These are phyloP conservation scores for Hylaeus anthracinus DNA, from an alignment of 1,140 invertebrate species.

Conservation along the genomic window DNA sequence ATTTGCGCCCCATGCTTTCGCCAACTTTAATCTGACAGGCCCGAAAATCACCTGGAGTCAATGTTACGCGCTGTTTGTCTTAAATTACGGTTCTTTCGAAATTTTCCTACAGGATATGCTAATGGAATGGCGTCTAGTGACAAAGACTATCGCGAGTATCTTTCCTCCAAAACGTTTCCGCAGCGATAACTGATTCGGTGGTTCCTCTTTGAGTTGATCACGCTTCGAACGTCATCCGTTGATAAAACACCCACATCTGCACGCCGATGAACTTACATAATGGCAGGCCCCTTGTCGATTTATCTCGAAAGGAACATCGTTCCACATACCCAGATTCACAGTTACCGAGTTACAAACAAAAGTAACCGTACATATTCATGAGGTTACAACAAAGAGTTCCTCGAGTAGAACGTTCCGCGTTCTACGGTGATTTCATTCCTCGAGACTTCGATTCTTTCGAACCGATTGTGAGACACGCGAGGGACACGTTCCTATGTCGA, in stretches of 20 bases:
- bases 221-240: not conserved
- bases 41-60: constrained; percentile 8
- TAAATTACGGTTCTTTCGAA: not conserved
- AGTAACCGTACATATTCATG: constrained; percentile 58
- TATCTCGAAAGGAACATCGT: constrained; percentile 52
- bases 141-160: not conserved
- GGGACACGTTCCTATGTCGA: not conserved
- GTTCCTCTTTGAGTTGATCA: not conserved
- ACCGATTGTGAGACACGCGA: not conserved
- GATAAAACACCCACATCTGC: constrained; percentile 21
- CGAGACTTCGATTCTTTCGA: not conserved
- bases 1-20: not conserved
- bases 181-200: not conserved
- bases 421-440: constrained; percentile 30
- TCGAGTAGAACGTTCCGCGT: constrained; percentile 8
- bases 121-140: not conserved
- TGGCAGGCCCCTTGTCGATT: constrained; percentile 36
- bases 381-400: constrained; percentile 47
- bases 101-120: not conserved
- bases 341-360: constrained; percentile 30
- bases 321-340: constrained; percentile 46
- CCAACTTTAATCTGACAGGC: not conserved
- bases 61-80: not conserved
- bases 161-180: not conserved
- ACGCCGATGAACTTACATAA: constrained; percentile 29